Percentiles rank a stretch among this genome's conserved stretches.
phyloP scores from a whole-genome alignment of 2,888 invertebrate genomes.

The Athrips mouffetella region DNA sequence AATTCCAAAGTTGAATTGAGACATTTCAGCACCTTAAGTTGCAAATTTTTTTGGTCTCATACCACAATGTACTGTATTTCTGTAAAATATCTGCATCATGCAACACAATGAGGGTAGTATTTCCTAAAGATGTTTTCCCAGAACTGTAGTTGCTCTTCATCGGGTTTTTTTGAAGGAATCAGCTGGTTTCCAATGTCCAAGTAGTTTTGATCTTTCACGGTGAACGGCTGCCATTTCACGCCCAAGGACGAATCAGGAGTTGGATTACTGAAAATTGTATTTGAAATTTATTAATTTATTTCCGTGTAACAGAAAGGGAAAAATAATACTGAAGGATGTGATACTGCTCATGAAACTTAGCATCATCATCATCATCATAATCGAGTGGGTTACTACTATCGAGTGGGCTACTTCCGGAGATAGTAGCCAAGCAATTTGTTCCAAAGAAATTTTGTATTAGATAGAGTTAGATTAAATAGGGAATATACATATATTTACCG shows the following conservation, averaged over 20 bases:
- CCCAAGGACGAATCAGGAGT: slow-evolving; percentile 42
- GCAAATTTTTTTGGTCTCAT: background rate
- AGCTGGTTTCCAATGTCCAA: slow-evolving; percentile 43
- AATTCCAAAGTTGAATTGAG: too few species aligned
- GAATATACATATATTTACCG: too few species aligned
- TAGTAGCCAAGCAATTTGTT: too few species aligned
- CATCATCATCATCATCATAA: too few species aligned
- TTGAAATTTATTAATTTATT: background rate
- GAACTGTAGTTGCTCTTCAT: slow-evolving; percentile 34
- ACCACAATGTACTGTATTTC: background rate
- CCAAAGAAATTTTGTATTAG: too few species aligned
- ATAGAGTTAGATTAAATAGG: too few species aligned
- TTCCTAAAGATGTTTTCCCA: slow-evolving; percentile 37
- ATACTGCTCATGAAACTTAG: too few species aligned
- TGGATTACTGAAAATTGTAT: slow-evolving; percentile 39
- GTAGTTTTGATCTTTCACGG: slow-evolving; percentile 35
- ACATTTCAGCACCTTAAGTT: too few species aligned
- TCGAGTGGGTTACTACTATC: too few species aligned
- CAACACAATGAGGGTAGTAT: slow-evolving; percentile 22
- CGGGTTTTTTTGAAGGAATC: slow-evolving; percentile 22
- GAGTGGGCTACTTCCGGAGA: too few species aligned
- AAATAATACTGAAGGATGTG: too few species aligned
- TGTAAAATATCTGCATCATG: background rate
- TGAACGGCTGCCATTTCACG: slow-evolving; percentile 40
- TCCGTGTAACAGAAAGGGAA: too few species aligned